Percentiles rank a stretch among this genome's conserved stretches.
phyloP scores from a whole-genome alignment of 2,888 invertebrate genomes.

The Flexamia atlantica region DNA sequence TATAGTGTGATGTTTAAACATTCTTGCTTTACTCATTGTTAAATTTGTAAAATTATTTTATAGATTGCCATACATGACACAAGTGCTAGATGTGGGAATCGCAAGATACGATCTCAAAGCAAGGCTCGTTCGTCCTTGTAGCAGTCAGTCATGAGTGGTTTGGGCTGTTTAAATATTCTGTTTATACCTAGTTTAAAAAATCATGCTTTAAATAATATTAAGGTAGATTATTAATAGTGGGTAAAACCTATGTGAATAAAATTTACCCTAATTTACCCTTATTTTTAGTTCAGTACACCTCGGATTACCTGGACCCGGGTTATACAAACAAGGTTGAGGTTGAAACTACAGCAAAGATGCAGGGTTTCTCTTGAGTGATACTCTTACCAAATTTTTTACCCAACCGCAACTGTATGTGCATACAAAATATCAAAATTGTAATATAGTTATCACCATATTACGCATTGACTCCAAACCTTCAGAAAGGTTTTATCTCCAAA shows the following conservation, averaged over 20 bases:
- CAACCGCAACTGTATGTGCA: no score
- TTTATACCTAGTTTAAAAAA: constrained; percentile 25
- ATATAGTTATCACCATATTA: no score
- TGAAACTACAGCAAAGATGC: no score
- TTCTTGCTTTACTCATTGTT: constrained; percentile 18
- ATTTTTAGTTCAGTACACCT: no score
- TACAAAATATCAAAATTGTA: no score
- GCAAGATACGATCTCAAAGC: not conserved
- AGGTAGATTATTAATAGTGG: constrained; percentile 22
- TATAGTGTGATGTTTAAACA: constrained; percentile 27
- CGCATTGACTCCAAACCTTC: no score
- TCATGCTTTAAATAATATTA: constrained; percentile 33
- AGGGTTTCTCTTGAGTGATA: no score
- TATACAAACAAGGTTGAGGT: no score
- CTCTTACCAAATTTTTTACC: no score
- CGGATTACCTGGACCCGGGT: no score
- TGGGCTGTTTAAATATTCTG: constrained; percentile 35
- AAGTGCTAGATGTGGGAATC: not conserved
- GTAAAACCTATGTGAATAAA: constrained; percentile 20
- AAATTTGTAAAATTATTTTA: constrained; percentile 33
- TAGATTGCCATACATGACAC: constrained; percentile 17
- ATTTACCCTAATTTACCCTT: constrained; percentile 10
- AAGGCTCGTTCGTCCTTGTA: not conserved
- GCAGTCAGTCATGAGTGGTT: not conserved
- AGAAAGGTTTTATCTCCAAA: no score